Conservation (phyloP, 2,888 invertebrate genomes). For the Cryptocephalus primarius region DNA sequence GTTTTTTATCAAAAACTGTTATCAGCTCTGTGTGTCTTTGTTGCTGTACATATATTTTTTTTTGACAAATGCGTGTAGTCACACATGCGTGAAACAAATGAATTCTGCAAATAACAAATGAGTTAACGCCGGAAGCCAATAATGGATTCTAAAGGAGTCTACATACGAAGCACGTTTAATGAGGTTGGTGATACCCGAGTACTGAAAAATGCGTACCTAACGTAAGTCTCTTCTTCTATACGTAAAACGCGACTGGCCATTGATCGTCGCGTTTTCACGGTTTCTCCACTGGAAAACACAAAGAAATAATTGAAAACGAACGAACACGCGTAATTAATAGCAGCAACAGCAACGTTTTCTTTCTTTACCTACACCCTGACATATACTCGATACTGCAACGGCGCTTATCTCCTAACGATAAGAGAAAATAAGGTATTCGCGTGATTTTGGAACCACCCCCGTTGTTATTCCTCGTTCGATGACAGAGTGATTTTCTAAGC, state of each 20-base stretch:
- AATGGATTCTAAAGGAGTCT: constrained; percentile 22
- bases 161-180: too few species aligned
- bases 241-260: too few species aligned
- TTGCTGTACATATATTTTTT: constrained; percentile 18
- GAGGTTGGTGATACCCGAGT: not conserved
- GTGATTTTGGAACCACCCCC: constrained; percentile 21
- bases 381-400: not conserved
- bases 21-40: constrained; percentile 30
- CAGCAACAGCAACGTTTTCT: not conserved
- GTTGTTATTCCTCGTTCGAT: constrained; percentile 21
- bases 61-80: constrained; percentile 27
- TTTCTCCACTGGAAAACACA: not conserved
- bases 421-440: constrained; percentile 15
- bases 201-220: constrained; percentile 1
- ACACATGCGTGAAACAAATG: constrained; percentile 35
- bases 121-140: constrained; percentile 32
- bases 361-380: not conserved
- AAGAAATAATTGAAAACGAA: not conserved
- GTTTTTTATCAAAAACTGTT: constrained; percentile 28
- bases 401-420: not conserved
- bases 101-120: constrained; percentile 34
- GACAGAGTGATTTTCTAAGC: constrained; percentile 12
- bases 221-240: too few species aligned
- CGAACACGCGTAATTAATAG: constrained; percentile 1
- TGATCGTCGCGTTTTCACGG: too few species aligned